A percentile compares a stretch with the other conserved stretches of the same genome.
Evolutionary conservation across 2,888 invertebrate species (phyloP).

Genomic region (Mongoloraphidia duomilia): DNA sequence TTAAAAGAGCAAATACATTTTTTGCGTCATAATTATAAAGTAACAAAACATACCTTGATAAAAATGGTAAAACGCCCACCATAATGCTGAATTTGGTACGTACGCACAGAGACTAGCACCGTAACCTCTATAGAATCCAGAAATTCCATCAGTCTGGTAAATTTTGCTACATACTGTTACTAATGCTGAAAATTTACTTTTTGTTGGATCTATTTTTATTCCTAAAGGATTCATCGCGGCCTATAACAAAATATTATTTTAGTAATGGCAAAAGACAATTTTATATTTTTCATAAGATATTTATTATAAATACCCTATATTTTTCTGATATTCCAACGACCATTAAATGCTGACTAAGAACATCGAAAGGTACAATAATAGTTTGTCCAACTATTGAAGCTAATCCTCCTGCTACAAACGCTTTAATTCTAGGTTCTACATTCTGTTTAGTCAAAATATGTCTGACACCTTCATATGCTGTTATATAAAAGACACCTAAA

Average conservation of each 20-base stretch:
- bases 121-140: conserved; percentile 90
- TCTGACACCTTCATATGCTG: conserved; percentile 83
- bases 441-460: conserved; percentile 58
- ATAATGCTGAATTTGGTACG: conserved; percentile 92
- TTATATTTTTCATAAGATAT: neutral
- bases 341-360: conserved; percentile 94
- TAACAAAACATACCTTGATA: conserved; percentile 61
- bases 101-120: conserved; percentile 83
- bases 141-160: conserved; percentile 63
- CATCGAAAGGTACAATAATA: conserved; percentile 91
- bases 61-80: conserved; percentile 92
- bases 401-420: conserved; percentile 76
- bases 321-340: conserved; percentile 50
- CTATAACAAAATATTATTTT: neutral
- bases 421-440: conserved; percentile 51
- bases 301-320: conserved; percentile 17
- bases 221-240: conserved; percentile 58
- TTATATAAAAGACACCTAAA: conserved; percentile 81
- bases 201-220: conserved; percentile 43
- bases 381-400: conserved; percentile 91
- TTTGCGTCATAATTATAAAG: conserved; percentile 2
- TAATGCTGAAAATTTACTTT: conserved; percentile 53
- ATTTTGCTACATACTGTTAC: conserved; percentile 63
- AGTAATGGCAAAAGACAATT: neutral
- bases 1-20: neutral